A percentile compares a stretch with the other conserved stretches of the same genome.
phyloP scores from a whole-genome alignment of 53 echinoderm and acorn worm genomes.

The Paelopatides confundens region DNA sequence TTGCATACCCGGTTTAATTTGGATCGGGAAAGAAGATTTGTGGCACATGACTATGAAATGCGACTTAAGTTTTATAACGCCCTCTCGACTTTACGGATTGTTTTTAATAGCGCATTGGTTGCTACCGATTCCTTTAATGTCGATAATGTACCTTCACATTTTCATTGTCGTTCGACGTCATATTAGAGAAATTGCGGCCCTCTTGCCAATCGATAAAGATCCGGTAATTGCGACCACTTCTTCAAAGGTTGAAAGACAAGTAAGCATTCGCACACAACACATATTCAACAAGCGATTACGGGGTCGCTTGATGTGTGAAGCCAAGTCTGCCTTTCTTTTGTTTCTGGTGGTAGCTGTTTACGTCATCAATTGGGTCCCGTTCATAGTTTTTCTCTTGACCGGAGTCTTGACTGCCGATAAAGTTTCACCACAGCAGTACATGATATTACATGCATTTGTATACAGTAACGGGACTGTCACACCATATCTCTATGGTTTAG shows the following conservation, averaged over 20 bases:
- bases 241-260: neutral
- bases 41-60: conserved; percentile 2
- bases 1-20: neutral
- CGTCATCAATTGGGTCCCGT: conserved; percentile 27
- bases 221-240: too few relatives aligned
- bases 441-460: conserved; percentile 17
- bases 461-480: conserved; percentile 36
- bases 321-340: conserved; percentile 18
- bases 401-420: neutral
- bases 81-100: neutral
- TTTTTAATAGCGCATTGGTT: conserved; percentile 26
- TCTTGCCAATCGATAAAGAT: neutral
- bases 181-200: conserved; percentile 4
- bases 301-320: conserved; percentile 27
- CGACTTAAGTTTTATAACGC: neutral
- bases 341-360: conserved; percentile 30
- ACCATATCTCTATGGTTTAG: conserved; percentile 36
- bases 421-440: neutral
- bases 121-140: conserved; percentile 33
- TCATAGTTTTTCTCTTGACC: conserved; percentile 16
- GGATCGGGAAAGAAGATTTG: conserved; percentile 21
- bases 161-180: conserved; percentile 30
- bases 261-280: neutral
- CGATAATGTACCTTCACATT: conserved; percentile 1
- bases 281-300: neutral